Evolutionary conservation across 2,797 vertebrate genomes (phyloP).

Genomic region (Pachyuromys duprasi): DNA sequence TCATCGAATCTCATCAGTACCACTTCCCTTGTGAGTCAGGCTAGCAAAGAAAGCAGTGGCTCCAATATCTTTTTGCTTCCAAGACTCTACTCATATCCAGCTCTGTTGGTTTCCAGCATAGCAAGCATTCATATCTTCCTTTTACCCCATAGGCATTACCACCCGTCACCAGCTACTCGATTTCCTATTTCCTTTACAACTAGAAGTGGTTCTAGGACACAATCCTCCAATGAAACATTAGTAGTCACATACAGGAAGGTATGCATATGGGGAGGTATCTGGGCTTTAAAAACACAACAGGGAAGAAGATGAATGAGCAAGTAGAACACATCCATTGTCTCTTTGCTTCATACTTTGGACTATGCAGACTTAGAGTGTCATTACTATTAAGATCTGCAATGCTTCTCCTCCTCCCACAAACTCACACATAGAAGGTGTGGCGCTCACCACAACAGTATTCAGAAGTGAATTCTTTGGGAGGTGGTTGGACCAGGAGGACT

Average conservation of each 20-base stretch:
- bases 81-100: neutral
- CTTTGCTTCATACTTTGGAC: neutral
- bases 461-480: neutral
- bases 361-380: neutral
- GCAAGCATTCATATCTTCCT: neutral
- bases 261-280: neutral
- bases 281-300: neutral
- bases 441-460: neutral
- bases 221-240: neutral
- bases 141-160: neutral
- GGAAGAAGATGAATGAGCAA: neutral
- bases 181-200: neutral
- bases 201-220: too few species aligned
- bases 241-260: neutral
- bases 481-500: neutral
- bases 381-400: neutral
- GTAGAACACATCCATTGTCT: rapidly evolving
- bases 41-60: neutral
- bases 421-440: neutral
- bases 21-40: neutral
- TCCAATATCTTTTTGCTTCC: neutral
- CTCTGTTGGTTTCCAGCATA: neutral
- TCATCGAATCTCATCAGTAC: neutral
- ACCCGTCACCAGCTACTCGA: neutral
- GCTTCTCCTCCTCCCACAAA: neutral